These are phyloP conservation scores for Drosophila emarginata DNA, from an alignment of 2,888 invertebrate species.

Conservation along the genomic window DNA sequence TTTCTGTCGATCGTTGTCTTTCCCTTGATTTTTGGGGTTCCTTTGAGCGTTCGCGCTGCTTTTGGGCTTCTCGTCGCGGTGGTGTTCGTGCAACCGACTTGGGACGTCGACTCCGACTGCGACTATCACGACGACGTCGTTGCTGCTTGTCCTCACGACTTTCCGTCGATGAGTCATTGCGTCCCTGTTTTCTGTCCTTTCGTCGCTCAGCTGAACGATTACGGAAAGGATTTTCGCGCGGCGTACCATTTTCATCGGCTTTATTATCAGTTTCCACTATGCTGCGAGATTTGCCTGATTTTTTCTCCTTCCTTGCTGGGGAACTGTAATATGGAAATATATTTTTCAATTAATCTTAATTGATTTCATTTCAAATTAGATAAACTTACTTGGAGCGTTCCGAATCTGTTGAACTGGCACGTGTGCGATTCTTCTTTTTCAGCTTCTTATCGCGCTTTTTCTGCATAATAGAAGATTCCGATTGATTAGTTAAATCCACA, in stretches of 20 bases:
- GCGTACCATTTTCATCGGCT: constrained; percentile 34
- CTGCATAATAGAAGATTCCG: constrained; percentile 80
- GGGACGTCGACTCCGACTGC: constrained; percentile 26
- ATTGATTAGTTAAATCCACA: constrained; percentile 32
- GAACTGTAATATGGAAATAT: constrained; percentile 56
- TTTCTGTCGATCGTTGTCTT: constrained; percentile 26
- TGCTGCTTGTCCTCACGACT: constrained; percentile 40
- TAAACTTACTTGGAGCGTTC: constrained; percentile 84
- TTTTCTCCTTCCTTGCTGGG: constrained; percentile 45
- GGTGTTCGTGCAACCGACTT: constrained; percentile 39
- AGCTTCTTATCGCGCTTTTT: constrained; percentile 85
- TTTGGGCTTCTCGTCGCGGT: constrained; percentile 34
- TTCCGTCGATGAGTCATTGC: constrained; percentile 58
- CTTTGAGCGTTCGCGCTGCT: constrained; percentile 35
- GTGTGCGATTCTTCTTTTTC: constrained; percentile 82
- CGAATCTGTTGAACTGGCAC: constrained; percentile 84
- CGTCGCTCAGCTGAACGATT: constrained; percentile 76
- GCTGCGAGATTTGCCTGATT: constrained; percentile 40
- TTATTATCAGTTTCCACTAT: constrained; percentile 12
- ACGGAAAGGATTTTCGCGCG: constrained; percentile 67
- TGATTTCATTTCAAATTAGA: background rate
- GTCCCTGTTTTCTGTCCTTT: constrained; percentile 49
- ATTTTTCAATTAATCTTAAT: constrained; percentile 10
- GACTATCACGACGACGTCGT: constrained; percentile 17
- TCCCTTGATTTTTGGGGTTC: constrained; percentile 25